Conservation (phyloP, 1,140 invertebrate species). For the Frieseomelitta varia region DNA sequence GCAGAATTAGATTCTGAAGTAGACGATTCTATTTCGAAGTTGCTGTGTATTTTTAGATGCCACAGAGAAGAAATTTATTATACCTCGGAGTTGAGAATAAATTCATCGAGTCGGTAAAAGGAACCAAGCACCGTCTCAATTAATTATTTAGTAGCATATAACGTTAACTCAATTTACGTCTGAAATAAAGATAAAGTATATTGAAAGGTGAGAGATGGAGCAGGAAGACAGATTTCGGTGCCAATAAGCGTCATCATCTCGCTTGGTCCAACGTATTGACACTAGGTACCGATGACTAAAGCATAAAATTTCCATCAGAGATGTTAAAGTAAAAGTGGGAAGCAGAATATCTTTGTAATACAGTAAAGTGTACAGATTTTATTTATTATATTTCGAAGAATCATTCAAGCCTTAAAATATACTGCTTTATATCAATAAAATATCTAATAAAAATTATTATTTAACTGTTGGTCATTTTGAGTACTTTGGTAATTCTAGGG, state of each 20-base stretch:
- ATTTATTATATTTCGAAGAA: too few relatives aligned
- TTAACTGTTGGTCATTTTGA: too few relatives aligned
- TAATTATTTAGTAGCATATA: background rate
- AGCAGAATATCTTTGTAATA: too few relatives aligned
- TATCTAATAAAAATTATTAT: too few relatives aligned
- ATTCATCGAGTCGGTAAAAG: background rate
- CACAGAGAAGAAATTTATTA: background rate
- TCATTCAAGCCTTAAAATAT: too few relatives aligned
- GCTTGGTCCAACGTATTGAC: conserved; percentile 22
- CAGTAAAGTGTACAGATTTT: too few relatives aligned
- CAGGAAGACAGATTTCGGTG: background rate
- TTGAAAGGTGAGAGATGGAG: background rate
- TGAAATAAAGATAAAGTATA: background rate
- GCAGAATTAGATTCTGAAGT: background rate
- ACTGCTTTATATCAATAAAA: too few relatives aligned
- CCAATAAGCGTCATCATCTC: conserved; percentile 38
- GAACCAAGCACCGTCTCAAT: background rate
- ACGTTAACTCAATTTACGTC: background rate
- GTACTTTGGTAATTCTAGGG: too few relatives aligned
- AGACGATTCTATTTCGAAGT: background rate
- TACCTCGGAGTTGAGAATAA: background rate
- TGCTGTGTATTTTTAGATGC: background rate
- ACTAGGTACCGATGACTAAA: too few relatives aligned
- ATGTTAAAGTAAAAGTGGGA: too few relatives aligned
- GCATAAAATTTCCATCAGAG: too few relatives aligned